Percentiles rank a stretch among this genome's conserved stretches.
These are phyloP conservation scores for Ficedula albicollis DNA, from an alignment of 2,797 vertebrate species.

Conservation along the genomic window DNA sequence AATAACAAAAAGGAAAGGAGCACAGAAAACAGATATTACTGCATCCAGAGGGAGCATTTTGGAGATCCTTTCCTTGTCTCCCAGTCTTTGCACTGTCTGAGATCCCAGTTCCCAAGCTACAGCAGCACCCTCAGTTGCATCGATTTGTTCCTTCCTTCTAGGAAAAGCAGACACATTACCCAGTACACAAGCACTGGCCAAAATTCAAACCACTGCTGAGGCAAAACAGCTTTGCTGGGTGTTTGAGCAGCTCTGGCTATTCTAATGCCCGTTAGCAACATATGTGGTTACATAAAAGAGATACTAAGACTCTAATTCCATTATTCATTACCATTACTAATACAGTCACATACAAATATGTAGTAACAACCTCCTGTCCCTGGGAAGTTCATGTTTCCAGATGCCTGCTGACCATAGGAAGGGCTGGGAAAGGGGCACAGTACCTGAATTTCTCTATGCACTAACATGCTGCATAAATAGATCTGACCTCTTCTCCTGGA, in stretches of 20 bases:
- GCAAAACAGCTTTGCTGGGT: neutral
- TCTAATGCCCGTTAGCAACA: neutral
- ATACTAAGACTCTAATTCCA: neutral
- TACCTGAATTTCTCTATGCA: neutral
- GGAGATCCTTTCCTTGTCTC: neutral
- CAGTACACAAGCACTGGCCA: neutral
- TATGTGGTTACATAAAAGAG: neutral
- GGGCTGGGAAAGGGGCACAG: neutral
- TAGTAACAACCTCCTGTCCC: neutral
- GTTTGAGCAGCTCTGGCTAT: slow-evolving; percentile 19
- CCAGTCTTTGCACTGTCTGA: neutral
- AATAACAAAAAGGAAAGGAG: neutral
- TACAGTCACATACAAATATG: neutral
- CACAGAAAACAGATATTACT: neutral
- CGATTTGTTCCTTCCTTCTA: neutral
- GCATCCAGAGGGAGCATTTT: neutral
- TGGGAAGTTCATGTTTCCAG: neutral
- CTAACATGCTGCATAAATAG: neutral
- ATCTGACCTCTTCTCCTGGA: neutral
- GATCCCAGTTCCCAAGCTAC: neutral
- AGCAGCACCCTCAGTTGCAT: neutral
- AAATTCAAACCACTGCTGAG: neutral
- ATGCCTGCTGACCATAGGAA: neutral
- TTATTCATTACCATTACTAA: slow-evolving; percentile 18
- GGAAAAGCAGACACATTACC: neutral